These are phyloP conservation scores for Clavelina lepadiformis DNA, from an alignment of 23 tunicate species.

Conservation along the genomic window DNA sequence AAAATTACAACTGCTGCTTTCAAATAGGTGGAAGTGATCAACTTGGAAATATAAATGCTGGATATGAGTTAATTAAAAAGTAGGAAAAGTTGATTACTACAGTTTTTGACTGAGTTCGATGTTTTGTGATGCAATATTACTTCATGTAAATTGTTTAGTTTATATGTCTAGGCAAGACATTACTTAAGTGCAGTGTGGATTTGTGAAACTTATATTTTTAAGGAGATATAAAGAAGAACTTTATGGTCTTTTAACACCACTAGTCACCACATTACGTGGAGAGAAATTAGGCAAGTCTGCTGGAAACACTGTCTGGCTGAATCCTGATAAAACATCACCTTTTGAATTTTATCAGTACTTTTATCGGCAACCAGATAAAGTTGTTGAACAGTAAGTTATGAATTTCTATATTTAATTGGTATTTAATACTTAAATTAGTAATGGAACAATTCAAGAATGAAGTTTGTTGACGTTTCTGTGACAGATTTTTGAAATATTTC, in stretches of 20 bases:
- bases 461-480: too few relatives aligned
- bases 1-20: conserved; percentile 60
- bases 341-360: conserved; percentile 91
- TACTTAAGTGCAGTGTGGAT: too few relatives aligned
- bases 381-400: conserved; percentile 58
- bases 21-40: conserved; percentile 89
- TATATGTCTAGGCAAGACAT: too few relatives aligned
- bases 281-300: conserved; percentile 82
- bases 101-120: too few relatives aligned
- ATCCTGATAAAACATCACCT: conserved; percentile 80
- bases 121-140: too few relatives aligned
- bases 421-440: too few relatives aligned
- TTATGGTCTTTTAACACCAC: conserved; percentile 74
- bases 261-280: conserved; percentile 56
- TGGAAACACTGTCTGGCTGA: conserved; percentile 83
- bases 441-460: too few relatives aligned
- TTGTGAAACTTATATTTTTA: neutral
- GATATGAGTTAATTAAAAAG: conserved; percentile 59
- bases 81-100: conserved; percentile 15
- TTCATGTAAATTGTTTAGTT: too few relatives aligned
- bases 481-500: conserved; percentile 67
- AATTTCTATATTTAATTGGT: neutral
- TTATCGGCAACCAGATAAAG: conserved; percentile 70
- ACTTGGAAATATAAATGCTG: conserved; percentile 80
- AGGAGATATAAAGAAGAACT: conserved; percentile 25